phyloP scores from a whole-genome alignment of 2,797 vertebrate genomes.

The Ceyx erithaca region DNA sequence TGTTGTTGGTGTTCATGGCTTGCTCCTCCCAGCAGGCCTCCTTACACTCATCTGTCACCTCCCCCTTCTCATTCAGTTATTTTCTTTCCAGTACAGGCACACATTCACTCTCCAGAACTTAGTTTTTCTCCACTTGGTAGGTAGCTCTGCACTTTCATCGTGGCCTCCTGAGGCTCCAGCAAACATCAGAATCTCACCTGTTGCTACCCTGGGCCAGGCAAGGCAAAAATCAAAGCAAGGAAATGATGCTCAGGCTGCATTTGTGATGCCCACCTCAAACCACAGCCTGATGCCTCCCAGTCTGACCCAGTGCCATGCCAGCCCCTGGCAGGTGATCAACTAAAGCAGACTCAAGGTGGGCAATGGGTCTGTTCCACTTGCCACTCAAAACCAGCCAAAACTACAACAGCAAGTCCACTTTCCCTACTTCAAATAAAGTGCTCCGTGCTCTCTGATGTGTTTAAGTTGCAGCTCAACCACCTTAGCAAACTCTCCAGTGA shows the following conservation, averaged over 20 bases:
- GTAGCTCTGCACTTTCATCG: neutral
- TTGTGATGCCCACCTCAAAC: neutral
- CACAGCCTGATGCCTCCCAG: neutral
- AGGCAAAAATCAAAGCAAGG: neutral
- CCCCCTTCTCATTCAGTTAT: neutral
- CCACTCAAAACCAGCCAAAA: neutral
- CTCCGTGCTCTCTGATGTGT: rapidly evolving
- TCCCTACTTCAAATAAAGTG: neutral
- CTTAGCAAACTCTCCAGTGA: neutral
- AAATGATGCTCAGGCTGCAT: neutral
- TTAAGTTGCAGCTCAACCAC: neutral
- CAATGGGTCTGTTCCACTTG: neutral
- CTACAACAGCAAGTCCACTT: neutral
- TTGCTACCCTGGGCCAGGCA: neutral
- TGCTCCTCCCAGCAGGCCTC: neutral
- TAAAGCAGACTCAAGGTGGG: neutral
- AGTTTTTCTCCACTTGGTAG: neutral
- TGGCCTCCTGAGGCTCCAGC: rapidly evolving
- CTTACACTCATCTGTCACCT: neutral
- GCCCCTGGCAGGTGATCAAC: rapidly evolving
- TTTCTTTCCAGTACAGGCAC: neutral
- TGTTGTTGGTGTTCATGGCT: neutral
- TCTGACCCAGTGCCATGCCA: neutral
- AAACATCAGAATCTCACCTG: neutral
- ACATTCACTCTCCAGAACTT: neutral